Evolutionary conservation across 1,140 invertebrate species (phyloP), one percentile per base, ranked within the genome.

Genomic region (Phocides pigmalion): DNA sequence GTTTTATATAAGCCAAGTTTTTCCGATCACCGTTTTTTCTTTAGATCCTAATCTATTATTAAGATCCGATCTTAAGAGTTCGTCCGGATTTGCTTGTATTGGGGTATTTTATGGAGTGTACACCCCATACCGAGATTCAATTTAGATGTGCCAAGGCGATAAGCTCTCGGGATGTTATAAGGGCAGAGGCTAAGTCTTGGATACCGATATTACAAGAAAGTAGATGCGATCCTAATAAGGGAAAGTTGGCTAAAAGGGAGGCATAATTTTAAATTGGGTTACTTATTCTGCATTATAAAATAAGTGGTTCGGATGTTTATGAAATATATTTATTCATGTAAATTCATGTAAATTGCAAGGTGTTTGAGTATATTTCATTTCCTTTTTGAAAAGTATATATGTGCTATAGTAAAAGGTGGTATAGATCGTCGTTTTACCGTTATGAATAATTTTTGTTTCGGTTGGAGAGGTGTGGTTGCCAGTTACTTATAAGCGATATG

Each of bases 121-220:
- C 72, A 76, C 75, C 77, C 78, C 67, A 72, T 65, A 77, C 56
- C 72, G 71, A 54, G 79, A 87, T 85, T 87, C 82, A 87, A 87
- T 88, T 85, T 87, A 87, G 84, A 87, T 87, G 64, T 65, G 78
- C 72, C 74, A 75, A 68, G 72, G 66, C 74, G 82, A 87, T 87
- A 79, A 79, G 70, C 50, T 64, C 59, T 65, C 16, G 32, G 53
- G 41, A 58, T 50, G 49, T 51, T 32, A 16, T 58, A 46, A 58
- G 42, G 54, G 22, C 41, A 56, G 39, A 41, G 51, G 16, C 51
- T 54, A 15, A 20, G 49, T 53, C 50, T 53, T 53, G 35, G 39
- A 42, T 42, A 22, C 53, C 37, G 53, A 44, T 25, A 56, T 56
- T 56, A 44, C 41, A 42, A 56, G 39, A 3, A 17, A 63, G 8